A percentile compares a stretch with the other conserved stretches of the same genome.
Evolutionary conservation across 2,797 vertebrate genomes (phyloP).

Genomic region (Rhinatrema bivittatum): DNA sequence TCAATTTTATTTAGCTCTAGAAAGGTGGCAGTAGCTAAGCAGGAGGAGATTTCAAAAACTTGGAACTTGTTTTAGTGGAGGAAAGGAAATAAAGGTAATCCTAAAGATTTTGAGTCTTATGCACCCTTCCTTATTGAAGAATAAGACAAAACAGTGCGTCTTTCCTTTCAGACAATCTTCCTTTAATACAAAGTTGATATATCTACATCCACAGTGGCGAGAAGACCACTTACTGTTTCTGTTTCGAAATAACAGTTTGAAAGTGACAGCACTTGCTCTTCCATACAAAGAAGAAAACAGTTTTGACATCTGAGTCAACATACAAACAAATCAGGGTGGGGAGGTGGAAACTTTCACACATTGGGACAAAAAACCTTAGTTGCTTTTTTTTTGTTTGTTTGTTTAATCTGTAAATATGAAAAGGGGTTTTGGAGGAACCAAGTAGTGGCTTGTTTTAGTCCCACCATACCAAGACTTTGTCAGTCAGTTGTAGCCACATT

Average conservation of each 20-base stretch:
- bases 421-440: too few relatives aligned
- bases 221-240: slow-evolving; percentile 85
- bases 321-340: slow-evolving; percentile 55
- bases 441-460: too few relatives aligned
- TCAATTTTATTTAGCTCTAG: too few relatives aligned
- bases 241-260: slow-evolving; percentile 86
- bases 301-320: slow-evolving; percentile 10
- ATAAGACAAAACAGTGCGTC: not conserved
- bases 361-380: slow-evolving; percentile 57
- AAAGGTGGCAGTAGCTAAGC: too few relatives aligned
- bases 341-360: slow-evolving; percentile 64
- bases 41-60: too few relatives aligned
- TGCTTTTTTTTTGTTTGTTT: slow-evolving; percentile 16
- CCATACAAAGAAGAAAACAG: slow-evolving; percentile 72
- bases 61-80: too few relatives aligned
- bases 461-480: too few relatives aligned
- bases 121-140: not conserved
- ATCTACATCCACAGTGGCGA: slow-evolving; percentile 98
- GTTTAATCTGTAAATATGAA: too few relatives aligned
- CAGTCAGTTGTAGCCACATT: too few relatives aligned
- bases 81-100: too few relatives aligned
- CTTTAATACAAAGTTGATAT: slow-evolving; percentile 99
- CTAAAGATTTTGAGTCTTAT: too few relatives aligned
- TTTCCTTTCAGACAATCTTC: slow-evolving; percentile 90
- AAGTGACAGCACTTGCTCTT: slow-evolving; percentile 79